Base-by-base conservation (phyloP, 2,113 vertebrate genomes). In the Tetrao urogallus region DNA sequence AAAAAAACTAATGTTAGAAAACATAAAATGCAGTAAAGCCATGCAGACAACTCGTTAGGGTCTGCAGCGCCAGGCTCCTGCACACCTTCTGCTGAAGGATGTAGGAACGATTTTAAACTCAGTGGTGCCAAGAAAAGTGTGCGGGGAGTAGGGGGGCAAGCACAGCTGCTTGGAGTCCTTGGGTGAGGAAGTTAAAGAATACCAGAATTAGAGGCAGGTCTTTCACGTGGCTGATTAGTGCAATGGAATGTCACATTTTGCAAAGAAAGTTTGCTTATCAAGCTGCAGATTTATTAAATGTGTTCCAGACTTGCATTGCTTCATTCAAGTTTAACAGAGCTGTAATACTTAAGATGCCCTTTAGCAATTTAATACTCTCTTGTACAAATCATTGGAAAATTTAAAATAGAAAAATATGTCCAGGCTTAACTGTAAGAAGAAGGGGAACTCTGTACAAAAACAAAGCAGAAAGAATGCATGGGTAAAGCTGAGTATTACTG, bases 311-410 rank as follows among this genome's bases (percentile, higher is more conserved):
- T 89, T 79, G 32, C 72, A 58, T 92, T 69, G 77, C 87, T 96
- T 93, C 80, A 28, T 94, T 96, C 81, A 82, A 82, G 71, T 82
- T 94, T 91, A 93, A 69, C 80, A 89, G 85, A 75, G 38, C 83
- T 78, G 91, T 90, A 76, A 79, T 83, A 79, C 89, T 93, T 96
- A 92, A 92, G 87, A 90, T 43, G 63, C 92, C 89, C 78, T 78
- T 60, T 77, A 89, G 80, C 88, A 84, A 83, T 79, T 85, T 94
- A 94, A 94, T 90, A 90, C 95, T 92, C 58, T 92, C 79, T 86
- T 93, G 94, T 95, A 95, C 90, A 91, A 95, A 95, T 93, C 95
- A 93, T 32, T 93, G 95, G 92, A 96, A 96, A 91, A 89, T 93
- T 94, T 94, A 97, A 96, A 95, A 92, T 87, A 94, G 95, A 93